Evolutionary conservation across 2,113 vertebrate species (phyloP).

Genomic region (Brachypodius melanocephalos): DNA sequence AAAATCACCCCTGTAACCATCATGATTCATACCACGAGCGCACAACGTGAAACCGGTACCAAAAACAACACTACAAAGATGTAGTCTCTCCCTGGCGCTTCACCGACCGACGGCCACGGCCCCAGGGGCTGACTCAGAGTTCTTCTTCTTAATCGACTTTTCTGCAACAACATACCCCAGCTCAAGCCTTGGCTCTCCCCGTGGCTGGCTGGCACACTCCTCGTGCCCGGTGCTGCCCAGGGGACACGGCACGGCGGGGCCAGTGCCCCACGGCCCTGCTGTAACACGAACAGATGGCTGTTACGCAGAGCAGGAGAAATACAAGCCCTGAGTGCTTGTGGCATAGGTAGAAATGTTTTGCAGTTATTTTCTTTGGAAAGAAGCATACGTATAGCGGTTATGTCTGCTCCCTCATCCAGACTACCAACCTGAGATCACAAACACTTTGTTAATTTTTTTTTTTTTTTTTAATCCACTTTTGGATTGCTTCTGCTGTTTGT

Average conservation of each 20-base stretch:
- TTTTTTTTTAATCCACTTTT: slow-evolving; percentile 46
- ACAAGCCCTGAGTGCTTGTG: not conserved
- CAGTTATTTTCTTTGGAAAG: slow-evolving; percentile 55
- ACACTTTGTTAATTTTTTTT: slow-evolving; percentile 66
- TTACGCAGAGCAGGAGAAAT: not conserved
- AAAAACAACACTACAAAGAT: slow-evolving; percentile 55
- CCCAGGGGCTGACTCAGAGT: slow-evolving; percentile 43
- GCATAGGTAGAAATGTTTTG: slow-evolving; percentile 15
- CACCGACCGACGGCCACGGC: not conserved
- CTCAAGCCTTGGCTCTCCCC: not conserved
- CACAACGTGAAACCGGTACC: not conserved
- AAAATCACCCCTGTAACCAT: slow-evolving; percentile 38
- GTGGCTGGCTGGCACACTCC: not conserved
- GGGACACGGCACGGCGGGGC: fast-evolving
- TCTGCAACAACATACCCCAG: not conserved
- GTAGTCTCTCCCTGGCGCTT: not conserved
- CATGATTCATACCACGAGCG: not conserved
- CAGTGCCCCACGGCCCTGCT: not conserved
- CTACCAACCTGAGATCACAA: slow-evolving; percentile 70
- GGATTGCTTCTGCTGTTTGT: slow-evolving; percentile 72
- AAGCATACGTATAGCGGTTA: not conserved
- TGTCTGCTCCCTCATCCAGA: slow-evolving; percentile 56
- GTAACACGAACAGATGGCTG: not conserved
- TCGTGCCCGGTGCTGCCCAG: not conserved
- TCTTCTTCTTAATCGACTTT: slow-evolving; percentile 48